Evolutionary conservation across 2,888 invertebrate species (phyloP).

Genomic region (Minunthozetes semirufus): DNA sequence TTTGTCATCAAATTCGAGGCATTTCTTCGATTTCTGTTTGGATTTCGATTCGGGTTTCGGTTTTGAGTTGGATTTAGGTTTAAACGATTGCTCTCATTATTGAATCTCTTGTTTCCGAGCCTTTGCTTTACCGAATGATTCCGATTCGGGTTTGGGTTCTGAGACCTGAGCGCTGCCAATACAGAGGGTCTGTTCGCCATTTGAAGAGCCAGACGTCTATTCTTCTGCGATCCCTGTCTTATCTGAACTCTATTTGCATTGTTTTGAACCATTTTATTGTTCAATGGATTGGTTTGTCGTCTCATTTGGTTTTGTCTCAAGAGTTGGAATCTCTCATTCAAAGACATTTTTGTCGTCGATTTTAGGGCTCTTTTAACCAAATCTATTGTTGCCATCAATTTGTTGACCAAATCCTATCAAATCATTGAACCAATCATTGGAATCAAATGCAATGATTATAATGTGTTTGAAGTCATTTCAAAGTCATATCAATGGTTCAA

Average conservation of each 20-base stretch:
- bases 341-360: slow-evolving; percentile 50
- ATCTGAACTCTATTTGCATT: slow-evolving; percentile 30
- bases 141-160: background rate
- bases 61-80: background rate
- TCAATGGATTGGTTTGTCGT: background rate
- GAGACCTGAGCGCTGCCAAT: slow-evolving; percentile 43
- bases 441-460: background rate
- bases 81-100: background rate
- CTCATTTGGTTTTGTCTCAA: slow-evolving; percentile 30
- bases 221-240: slow-evolving; percentile 47
- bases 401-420: background rate
- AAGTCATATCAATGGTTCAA: background rate
- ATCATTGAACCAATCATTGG: slow-evolving; percentile 11
- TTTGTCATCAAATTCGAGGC: too few species aligned
- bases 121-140: background rate
- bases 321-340: slow-evolving; percentile 51
- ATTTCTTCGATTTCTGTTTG: background rate
- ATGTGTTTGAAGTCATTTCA: too few species aligned
- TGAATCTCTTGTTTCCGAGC: slow-evolving; percentile 12
- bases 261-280: slow-evolving; percentile 11
- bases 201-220: slow-evolving; percentile 52
- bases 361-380: slow-evolving; percentile 49
- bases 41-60: background rate
- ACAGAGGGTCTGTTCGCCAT: slow-evolving; percentile 53
- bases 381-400: slow-evolving; percentile 19